Percentiles rank a stretch among this genome's conserved stretches.
Evolutionary conservation across 2,113 vertebrate genomes (phyloP).

Genomic region (Verasper variegatus): DNA sequence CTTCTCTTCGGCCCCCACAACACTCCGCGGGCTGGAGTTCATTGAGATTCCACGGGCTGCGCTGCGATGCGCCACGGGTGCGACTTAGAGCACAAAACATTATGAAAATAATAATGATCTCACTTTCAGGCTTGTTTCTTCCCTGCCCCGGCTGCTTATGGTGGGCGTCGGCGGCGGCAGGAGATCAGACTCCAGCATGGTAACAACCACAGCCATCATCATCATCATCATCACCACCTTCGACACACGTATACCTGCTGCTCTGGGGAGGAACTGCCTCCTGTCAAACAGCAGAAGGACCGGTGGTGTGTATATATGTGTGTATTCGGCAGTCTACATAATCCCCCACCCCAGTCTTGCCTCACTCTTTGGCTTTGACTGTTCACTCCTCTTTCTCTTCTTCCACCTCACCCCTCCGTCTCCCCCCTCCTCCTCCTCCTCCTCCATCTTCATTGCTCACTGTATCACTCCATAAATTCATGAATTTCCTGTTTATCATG

Average conservation of each 20-base stretch:
- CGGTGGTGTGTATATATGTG: constrained; percentile 1
- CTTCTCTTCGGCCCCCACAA: constrained; percentile 34
- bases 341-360: constrained; percentile 47
- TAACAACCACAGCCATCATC: constrained; percentile 64
- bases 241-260: constrained; percentile 54
- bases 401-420: constrained; percentile 57
- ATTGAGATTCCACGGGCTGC: constrained; percentile 66
- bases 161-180: constrained; percentile 18
- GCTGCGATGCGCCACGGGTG: constrained; percentile 52
- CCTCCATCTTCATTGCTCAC: constrained; percentile 58
- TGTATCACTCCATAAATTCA: constrained; percentile 84
- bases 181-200: constrained; percentile 53
- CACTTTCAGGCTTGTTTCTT: constrained; percentile 68
- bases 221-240: constrained; percentile 40
- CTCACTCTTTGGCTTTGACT: constrained; percentile 66
- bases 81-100: constrained; percentile 58
- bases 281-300: constrained; percentile 76
- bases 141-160: constrained; percentile 60
- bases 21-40: constrained; percentile 44
- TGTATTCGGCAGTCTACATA: constrained; percentile 60
- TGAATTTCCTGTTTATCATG: constrained; percentile 84
- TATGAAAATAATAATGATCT: constrained; percentile 79
- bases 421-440: constrained; percentile 26
- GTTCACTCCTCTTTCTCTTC: constrained; percentile 62
- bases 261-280: constrained; percentile 64